These are phyloP conservation scores for Pediacus dermestoides DNA, from an alignment of 2,888 invertebrate genomes.

Conservation along the genomic window DNA sequence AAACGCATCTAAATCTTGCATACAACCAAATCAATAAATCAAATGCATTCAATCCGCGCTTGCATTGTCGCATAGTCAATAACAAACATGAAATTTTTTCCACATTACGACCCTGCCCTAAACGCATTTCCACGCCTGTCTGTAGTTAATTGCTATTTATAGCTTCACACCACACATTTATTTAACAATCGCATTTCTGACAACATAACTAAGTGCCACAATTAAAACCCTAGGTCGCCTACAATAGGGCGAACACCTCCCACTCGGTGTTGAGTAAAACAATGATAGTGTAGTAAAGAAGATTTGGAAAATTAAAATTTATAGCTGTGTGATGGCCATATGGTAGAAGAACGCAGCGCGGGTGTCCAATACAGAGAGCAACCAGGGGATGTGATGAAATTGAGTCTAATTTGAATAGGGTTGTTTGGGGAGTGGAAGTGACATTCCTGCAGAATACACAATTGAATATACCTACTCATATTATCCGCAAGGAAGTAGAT, in stretches of 20 bases:
- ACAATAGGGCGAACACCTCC: slow-evolving; percentile 25
- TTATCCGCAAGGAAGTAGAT: no score
- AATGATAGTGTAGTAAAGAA: no score
- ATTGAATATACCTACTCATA: no score
- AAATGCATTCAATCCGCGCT: slow-evolving; percentile 10
- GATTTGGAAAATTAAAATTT: no score
- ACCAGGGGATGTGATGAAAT: no score
- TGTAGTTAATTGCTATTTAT: slow-evolving; percentile 43
- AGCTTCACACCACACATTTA: slow-evolving; percentile 37
- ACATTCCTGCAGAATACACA: no score
- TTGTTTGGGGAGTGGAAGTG: no score
- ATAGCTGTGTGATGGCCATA: no score
- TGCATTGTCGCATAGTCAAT: slow-evolving; percentile 19
- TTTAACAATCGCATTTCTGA: slow-evolving; percentile 37
- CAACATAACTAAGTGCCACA: slow-evolving; percentile 41
- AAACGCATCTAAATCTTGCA: slow-evolving; percentile 10
- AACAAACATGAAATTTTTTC: slow-evolving; percentile 22
- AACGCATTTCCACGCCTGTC: slow-evolving; percentile 36
- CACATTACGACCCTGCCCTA: slow-evolving; percentile 25
- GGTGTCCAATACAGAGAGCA: no score
- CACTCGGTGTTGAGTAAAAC: slow-evolving; percentile 13
- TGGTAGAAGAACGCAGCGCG: no score
- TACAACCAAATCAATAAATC: slow-evolving; percentile 10
- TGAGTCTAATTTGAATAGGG: no score
- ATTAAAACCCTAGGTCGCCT: slow-evolving; percentile 36